Percentiles rank a stretch among this genome's conserved stretches.
These are phyloP conservation scores for Indri indri DNA, from an alignment of 2,113 vertebrate genomes.

Conservation along the genomic window DNA sequence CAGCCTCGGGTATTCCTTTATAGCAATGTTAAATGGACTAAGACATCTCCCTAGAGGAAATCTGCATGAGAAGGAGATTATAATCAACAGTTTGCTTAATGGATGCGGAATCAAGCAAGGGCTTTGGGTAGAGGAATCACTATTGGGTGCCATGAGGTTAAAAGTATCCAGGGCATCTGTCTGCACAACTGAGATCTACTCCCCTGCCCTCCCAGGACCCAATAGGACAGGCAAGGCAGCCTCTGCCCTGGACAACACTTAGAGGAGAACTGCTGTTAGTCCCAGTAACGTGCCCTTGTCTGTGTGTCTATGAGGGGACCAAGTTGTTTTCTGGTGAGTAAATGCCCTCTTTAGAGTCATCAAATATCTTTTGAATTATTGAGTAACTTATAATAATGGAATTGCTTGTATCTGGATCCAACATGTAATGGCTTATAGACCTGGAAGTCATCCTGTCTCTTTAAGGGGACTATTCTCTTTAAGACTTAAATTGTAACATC, in stretches of 20 bases:
- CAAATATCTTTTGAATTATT: constrained; percentile 7
- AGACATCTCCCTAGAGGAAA: not conserved
- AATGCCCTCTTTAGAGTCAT: not conserved
- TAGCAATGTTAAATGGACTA: not conserved
- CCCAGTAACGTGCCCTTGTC: not conserved
- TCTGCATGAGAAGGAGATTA: not conserved
- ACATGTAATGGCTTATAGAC: not conserved
- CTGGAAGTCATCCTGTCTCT: not conserved
- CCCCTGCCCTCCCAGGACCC: not conserved
- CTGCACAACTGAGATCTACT: not conserved
- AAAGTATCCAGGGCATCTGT: not conserved
- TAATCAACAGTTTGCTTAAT: constrained; percentile 23
- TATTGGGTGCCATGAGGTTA: not conserved
- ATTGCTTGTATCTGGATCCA: not conserved
- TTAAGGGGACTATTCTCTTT: constrained; percentile 20
- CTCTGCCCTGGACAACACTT: not conserved
- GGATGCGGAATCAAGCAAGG: not conserved
- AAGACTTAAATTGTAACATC: not conserved
- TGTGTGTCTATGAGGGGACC: not conserved
- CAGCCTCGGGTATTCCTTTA: not conserved
- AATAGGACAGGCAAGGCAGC: not conserved
- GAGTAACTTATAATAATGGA: not conserved
- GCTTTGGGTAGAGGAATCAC: not conserved
- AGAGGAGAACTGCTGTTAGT: not conserved
- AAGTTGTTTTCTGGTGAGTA: not conserved